Evolutionary conservation across 2,888 invertebrate species (phyloP), one percentile per base, ranked within the genome.

Genomic region (Dynastes grantii): DNA sequence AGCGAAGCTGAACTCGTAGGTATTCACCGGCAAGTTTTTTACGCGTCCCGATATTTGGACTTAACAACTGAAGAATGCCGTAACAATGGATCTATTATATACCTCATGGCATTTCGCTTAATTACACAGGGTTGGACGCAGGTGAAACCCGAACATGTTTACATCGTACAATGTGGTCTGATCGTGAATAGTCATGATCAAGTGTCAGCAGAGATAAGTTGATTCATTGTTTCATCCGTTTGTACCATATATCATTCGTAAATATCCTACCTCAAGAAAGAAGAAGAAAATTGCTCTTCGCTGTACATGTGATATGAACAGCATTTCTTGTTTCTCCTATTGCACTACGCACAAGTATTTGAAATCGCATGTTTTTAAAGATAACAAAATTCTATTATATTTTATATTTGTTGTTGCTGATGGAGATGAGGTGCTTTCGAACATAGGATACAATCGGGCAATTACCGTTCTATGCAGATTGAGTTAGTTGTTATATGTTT

Each of bases 81-180:
- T 86, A 87, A 87, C 87, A 87, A 87, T 87, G 86, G 87, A 86
- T 87, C 87, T 87, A 87, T 87, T 87, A 87, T 87, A 85, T 87
- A 86, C 86, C 86, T 87, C 87, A 87, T 84, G 86, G 86, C 84
- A 87, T 87, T 85, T 85, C 81, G 82, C 83, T 86, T 87, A 87
- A 87, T 87, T 87, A 86, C 85, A 85, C 81, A 78, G 79, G 63
- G 79, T 80, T 78, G 76, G 81, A 77, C 73, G 79, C 83, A 82
- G 81, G 81, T 83, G 83, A 83, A 81, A 80, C 82, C 80, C 80
- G 79, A 79, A 81, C 84, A 84, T 85, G 85, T 85, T 84, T 85
- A 85, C 85, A 84, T 82, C 83, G 82, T 68, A 81, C 82, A 80
- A 81, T 81, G 80, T 78, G 81, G 77, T 81, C 79, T 77, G 81